phyloP scores from a whole-genome alignment of 2,888 invertebrate genomes.

The Drosophila sordidapex region DNA sequence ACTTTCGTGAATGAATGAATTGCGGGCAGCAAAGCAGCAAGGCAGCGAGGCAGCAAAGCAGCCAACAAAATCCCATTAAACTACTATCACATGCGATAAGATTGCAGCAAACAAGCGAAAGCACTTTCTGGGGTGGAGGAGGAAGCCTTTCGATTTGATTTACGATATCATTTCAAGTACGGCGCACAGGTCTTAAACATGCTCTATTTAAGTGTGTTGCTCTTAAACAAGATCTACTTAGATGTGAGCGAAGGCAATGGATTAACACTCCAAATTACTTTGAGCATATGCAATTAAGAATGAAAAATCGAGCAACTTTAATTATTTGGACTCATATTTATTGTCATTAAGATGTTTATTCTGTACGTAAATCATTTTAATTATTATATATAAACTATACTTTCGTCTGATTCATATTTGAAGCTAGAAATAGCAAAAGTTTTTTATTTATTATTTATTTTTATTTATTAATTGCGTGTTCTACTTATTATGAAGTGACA shows the following conservation, averaged over 20 bases:
- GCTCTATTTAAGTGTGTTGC: slow-evolving; percentile 1
- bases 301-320: not conserved
- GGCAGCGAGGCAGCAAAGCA: not conserved
- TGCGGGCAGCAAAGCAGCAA: slow-evolving; percentile 13
- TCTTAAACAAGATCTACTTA: not conserved
- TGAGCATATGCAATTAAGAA: not conserved
- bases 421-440: not conserved
- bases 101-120: slow-evolving; percentile 70
- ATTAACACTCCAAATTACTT: not conserved
- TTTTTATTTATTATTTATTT: not conserved
- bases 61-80: slow-evolving; percentile 40
- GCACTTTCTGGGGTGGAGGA: slow-evolving; percentile 50
- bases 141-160: slow-evolving; percentile 41
- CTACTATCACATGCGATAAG: slow-evolving; percentile 55
- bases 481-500: not conserved
- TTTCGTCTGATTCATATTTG: not conserved
- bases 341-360: not conserved
- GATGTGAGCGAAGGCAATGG: slow-evolving; percentile 8
- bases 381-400: not conserved
- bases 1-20: slow-evolving; percentile 59
- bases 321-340: not conserved
- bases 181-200: not conserved
- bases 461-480: not conserved
- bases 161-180: slow-evolving; percentile 32
- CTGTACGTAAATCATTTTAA: not conserved